Conservation (phyloP, 1,140 invertebrate species). For the Drosophila setifemur region DNA sequence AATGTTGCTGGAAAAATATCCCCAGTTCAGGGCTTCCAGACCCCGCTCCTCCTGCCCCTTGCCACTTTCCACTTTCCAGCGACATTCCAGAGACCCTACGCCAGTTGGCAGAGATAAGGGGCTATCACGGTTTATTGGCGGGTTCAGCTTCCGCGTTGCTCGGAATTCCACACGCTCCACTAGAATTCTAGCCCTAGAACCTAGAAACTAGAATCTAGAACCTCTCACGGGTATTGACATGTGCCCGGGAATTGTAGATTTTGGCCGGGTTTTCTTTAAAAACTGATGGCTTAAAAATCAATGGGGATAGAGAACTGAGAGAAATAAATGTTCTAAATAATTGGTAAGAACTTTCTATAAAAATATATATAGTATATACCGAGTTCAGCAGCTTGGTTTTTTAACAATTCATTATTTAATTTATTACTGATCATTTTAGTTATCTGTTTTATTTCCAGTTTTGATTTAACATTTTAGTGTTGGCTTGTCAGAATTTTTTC, state of each 20-base stretch:
- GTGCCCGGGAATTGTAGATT: conserved; percentile 12
- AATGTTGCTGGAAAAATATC: conserved; percentile 41
- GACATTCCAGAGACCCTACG: conserved; percentile 47
- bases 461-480: too few relatives aligned
- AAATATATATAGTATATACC: too few relatives aligned
- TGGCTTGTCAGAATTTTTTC: too few relatives aligned
- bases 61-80: background rate
- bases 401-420: too few relatives aligned
- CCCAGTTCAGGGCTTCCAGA: conserved; percentile 2
- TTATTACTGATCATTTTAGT: too few relatives aligned
- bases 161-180: conserved; percentile 35
- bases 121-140: conserved; percentile 45
- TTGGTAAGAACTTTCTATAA: too few relatives aligned
- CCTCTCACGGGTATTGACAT: conserved; percentile 34
- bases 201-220: too few relatives aligned
- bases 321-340: too few relatives aligned
- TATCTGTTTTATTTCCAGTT: too few relatives aligned
- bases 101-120: conserved; percentile 50
- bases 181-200: too few relatives aligned
- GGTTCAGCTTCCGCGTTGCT: conserved; percentile 34
- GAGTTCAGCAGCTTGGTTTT: too few relatives aligned
- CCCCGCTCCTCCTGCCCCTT: too few relatives aligned
- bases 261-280: conserved; percentile 1
- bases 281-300: background rate
- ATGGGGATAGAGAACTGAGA: background rate